Conservation (phyloP, 2,888 invertebrate genomes). For the Epicampocera succincta region DNA sequence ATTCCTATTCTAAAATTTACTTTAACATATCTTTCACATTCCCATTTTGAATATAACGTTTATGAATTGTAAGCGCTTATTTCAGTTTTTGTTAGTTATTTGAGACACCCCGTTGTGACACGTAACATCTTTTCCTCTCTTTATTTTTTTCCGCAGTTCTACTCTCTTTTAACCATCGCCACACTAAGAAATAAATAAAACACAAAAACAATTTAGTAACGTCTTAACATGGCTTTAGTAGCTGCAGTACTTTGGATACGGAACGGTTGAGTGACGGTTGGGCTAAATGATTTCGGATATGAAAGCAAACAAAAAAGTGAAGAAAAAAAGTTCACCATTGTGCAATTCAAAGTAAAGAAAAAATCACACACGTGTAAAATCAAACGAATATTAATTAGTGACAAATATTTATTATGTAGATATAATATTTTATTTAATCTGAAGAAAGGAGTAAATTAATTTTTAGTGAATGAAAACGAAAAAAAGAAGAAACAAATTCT, state of each 20-base stretch:
- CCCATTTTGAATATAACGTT: conserved; percentile 22
- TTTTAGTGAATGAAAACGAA: conserved; percentile 28
- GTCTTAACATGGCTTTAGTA: conserved; percentile 67
- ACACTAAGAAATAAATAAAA: conserved; percentile 48
- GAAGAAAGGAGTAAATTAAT: conserved; percentile 6
- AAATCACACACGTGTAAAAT: conserved; percentile 47
- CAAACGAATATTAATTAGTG: conserved; percentile 25
- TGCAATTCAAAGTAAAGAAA: conserved; percentile 45
- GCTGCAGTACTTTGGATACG: conserved; percentile 60
- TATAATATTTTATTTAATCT: background rate
- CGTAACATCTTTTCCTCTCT: conserved; percentile 10
- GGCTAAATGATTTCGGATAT: conserved; percentile 34
- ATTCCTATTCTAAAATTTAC: too few relatives aligned
- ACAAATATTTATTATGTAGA: conserved; percentile 14
- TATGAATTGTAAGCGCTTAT: background rate
- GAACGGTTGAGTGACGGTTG: conserved; percentile 60
- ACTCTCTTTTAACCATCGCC: conserved; percentile 33
- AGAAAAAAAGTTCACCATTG: conserved; percentile 56
- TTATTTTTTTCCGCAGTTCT: conserved; percentile 9
- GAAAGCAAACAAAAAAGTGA: conserved; percentile 30
- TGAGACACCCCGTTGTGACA: conserved; percentile 36
- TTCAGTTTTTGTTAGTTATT: conserved; percentile 1
- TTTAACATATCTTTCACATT: background rate
- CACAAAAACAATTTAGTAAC: conserved; percentile 43
- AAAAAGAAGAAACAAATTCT: conserved; percentile 18